Evolutionary conservation across 2,113 vertebrate species (phyloP).

Genomic region (Etheostoma spectabile): DNA sequence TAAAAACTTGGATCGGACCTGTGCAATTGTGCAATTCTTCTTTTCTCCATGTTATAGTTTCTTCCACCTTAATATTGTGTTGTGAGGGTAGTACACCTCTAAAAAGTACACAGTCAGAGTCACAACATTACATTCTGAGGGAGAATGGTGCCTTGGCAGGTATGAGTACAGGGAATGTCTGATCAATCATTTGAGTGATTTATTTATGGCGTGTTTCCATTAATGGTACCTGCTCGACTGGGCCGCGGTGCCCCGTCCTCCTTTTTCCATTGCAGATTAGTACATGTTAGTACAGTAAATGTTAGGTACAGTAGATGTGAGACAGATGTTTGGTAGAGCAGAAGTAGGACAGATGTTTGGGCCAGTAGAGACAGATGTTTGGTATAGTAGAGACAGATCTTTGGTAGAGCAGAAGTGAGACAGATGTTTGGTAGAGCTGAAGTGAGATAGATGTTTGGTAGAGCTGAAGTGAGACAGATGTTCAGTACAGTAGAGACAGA

Average conservation of each 20-base stretch:
- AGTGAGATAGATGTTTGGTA: not conserved
- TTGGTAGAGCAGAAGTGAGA: not conserved
- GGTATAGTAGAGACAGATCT: no score
- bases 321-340: no score
- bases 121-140: not conserved
- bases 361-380: not conserved
- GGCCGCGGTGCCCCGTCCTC: no score
- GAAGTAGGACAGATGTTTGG: not conserved
- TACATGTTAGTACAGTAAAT: no score
- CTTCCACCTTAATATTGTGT: not conserved
- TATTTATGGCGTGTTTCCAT: no score
- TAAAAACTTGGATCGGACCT: not conserved
- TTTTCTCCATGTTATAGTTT: not conserved
- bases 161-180: not conserved
- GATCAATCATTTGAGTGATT: not conserved
- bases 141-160: not conserved
- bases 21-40: not conserved
- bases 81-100: not conserved
- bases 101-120: not conserved
- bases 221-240: no score
- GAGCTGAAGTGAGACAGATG: not conserved
- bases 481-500: not conserved
- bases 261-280: no score
- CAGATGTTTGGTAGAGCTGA: not conserved
- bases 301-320: no score